Evolutionary conservation across 2,888 invertebrate genomes (phyloP).

Genomic region (Agrotis ipsilon): DNA sequence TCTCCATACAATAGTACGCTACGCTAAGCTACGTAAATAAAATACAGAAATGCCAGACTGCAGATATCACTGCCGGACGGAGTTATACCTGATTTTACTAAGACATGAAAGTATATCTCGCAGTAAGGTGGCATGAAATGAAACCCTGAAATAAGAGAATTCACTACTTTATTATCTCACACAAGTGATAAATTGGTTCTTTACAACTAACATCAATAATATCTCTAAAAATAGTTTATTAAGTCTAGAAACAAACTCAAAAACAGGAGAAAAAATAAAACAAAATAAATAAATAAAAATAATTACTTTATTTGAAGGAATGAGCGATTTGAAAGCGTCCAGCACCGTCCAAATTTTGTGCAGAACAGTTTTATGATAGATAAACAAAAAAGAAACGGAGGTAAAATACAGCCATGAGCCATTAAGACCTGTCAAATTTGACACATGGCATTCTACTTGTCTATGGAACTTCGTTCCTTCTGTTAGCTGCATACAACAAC

Average conservation of each 20-base stretch:
- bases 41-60: too few species aligned
- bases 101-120: neutral
- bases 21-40: too few species aligned
- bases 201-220: conserved; percentile 78
- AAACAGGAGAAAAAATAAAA: conserved; percentile 45
- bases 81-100: too few species aligned
- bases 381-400: conserved; percentile 24
- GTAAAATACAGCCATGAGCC: conserved; percentile 30
- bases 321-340: conserved; percentile 64
- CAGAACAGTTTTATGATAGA: conserved; percentile 48
- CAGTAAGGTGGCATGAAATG: conserved; percentile 30
- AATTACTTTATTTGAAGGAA: conserved; percentile 70
- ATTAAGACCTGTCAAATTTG: conserved; percentile 43
- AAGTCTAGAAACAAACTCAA: conserved; percentile 44
- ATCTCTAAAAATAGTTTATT: conserved; percentile 72
- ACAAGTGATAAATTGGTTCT: conserved; percentile 75
- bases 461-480: conserved; percentile 14
- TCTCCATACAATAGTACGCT: too few species aligned
- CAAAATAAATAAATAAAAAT: conserved; percentile 62
- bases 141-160: conserved; percentile 37
- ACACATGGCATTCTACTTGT: conserved; percentile 31
- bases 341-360: conserved; percentile 73
- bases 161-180: conserved; percentile 79
- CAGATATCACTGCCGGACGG: too few species aligned
- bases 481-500: conserved; percentile 36